Evolutionary conservation across 1,140 invertebrate species (phyloP).

Genomic region (Elymnias hypermnestra): DNA sequence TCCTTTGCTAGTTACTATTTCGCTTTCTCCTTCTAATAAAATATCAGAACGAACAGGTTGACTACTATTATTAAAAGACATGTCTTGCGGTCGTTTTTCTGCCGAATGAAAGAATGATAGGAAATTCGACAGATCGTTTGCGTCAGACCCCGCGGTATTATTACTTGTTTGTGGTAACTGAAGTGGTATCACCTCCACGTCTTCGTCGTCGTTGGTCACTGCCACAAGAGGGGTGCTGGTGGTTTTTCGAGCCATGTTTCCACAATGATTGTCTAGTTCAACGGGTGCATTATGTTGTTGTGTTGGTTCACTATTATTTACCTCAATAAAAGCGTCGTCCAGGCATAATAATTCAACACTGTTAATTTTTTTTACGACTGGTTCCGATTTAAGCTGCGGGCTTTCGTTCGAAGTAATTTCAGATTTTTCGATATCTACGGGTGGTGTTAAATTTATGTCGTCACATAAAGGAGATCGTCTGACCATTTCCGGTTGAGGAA

Average conservation of each 20-base stretch:
- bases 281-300: slow-evolving; percentile 3
- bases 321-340: slow-evolving; percentile 32
- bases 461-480: slow-evolving; percentile 44
- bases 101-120: slow-evolving; percentile 52
- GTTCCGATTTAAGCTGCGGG: slow-evolving; percentile 31
- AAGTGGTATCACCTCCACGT: slow-evolving; percentile 35
- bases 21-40: slow-evolving; percentile 49
- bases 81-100: slow-evolving; percentile 54
- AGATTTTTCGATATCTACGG: slow-evolving; percentile 30
- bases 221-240: slow-evolving; percentile 51
- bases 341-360: slow-evolving; percentile 58
- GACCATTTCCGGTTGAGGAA: slow-evolving; percentile 53
- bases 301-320: slow-evolving; percentile 15
- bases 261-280: slow-evolving; percentile 30
- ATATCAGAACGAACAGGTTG: slow-evolving; percentile 28
- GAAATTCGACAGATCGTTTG: slow-evolving; percentile 39
- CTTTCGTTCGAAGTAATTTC: slow-evolving; percentile 24
- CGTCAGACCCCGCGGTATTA: slow-evolving; percentile 17
- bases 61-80: slow-evolving; percentile 33
- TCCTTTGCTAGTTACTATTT: slow-evolving; percentile 38
- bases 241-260: slow-evolving; percentile 40
- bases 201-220: slow-evolving; percentile 18
- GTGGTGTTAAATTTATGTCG: slow-evolving; percentile 34
- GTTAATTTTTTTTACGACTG: slow-evolving; percentile 54
- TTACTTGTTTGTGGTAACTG: slow-evolving; percentile 26